Conservation (phyloP, 2,113 vertebrate species). For the Artemisiospiza belli region DNA sequence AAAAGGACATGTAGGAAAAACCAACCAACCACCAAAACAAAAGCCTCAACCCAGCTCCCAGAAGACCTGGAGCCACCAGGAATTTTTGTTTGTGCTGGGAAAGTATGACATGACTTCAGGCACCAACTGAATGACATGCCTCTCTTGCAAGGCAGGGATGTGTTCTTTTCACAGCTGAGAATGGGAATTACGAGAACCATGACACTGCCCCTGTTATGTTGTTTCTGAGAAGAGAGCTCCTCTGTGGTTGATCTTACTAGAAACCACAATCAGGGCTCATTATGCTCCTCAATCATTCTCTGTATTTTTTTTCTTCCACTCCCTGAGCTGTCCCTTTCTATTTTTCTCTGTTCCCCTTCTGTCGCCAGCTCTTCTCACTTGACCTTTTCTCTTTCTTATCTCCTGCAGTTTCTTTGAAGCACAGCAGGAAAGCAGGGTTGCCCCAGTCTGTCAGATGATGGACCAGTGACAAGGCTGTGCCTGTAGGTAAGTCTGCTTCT, state of each 20-base stretch:
- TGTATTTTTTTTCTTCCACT: neutral
- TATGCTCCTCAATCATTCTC: neutral
- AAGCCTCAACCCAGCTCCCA: neutral
- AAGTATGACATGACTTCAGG: slow-evolving; percentile 31
- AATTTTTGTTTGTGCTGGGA: slow-evolving; percentile 41
- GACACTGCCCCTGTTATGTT: neutral
- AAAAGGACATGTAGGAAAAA: neutral
- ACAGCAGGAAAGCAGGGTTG: neutral
- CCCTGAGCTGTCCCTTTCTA: neutral
- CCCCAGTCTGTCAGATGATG: neutral
- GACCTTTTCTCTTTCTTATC: neutral
- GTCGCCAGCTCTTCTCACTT: neutral
- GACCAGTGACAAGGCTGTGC: neutral
- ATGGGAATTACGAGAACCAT: neutral
- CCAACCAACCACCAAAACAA: slow-evolving; percentile 11
- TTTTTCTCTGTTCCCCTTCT: neutral
- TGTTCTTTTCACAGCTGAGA: neutral
- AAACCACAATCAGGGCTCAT: neutral
- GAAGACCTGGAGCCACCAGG: slow-evolving; percentile 19
- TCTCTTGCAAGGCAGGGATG: neutral
- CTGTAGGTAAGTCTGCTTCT: neutral
- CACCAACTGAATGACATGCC: slow-evolving; percentile 7
- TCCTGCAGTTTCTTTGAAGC: neutral
- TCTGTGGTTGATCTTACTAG: slow-evolving; percentile 33
- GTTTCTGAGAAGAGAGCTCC: slow-evolving; percentile 43